phyloP scores from a whole-genome alignment of 2,888 invertebrate species.

The Oasisia sp. region DNA sequence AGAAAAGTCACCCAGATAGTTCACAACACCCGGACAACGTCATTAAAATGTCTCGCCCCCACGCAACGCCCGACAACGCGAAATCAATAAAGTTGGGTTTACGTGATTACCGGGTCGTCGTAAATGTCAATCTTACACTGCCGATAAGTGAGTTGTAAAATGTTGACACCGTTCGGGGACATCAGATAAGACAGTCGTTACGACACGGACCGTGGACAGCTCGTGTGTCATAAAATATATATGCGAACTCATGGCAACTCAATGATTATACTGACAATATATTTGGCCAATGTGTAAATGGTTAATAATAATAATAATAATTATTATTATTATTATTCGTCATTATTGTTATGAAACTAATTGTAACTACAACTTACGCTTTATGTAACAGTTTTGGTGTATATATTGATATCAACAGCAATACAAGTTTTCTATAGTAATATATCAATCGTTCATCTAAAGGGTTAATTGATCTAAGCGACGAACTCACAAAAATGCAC shows the following conservation, averaged over 20 bases:
- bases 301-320: background rate
- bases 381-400: background rate
- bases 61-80: background rate
- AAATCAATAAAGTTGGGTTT: background rate
- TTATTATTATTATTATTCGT: background rate
- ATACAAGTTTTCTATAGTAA: no score
- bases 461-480: no score
- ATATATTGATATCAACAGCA: no score
- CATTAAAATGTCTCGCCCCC: background rate
- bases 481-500: no score
- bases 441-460: no score
- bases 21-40: background rate
- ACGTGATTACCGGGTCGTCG: background rate
- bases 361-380: background rate
- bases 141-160: slow-evolving; percentile 5
- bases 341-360: background rate
- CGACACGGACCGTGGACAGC: background rate
- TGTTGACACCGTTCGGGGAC: background rate
- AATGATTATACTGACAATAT: background rate
- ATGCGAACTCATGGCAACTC: background rate
- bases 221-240: background rate
- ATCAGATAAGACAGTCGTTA: background rate
- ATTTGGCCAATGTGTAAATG: background rate
- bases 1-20: no score
- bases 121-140: background rate